Evolutionary conservation across 92 coral and sea anemone genomes (phyloP).

Genomic region (Zoanthus gigantus): DNA sequence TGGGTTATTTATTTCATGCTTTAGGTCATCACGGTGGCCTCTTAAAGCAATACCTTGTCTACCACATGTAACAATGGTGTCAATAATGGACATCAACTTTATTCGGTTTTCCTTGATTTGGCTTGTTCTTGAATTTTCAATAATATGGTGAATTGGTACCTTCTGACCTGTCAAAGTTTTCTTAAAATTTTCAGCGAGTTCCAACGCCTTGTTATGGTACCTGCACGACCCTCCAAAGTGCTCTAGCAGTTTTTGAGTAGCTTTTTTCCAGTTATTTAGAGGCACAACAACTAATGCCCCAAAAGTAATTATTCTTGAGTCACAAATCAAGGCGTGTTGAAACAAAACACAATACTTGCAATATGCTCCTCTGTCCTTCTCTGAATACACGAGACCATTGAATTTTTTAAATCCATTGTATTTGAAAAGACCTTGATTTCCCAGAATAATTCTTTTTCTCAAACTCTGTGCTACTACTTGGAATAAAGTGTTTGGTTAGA

Average conservation of each 20-base stretch:
- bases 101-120: conserved; percentile 50
- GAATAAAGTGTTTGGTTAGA: conserved; percentile 51
- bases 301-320: conserved; percentile 40
- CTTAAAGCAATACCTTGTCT: conserved; percentile 47
- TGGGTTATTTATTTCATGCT: conserved; percentile 36
- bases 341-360: not conserved
- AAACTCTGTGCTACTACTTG: conserved; percentile 37
- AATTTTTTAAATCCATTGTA: conserved; percentile 32
- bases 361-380: no score
- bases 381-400: conserved; percentile 43
- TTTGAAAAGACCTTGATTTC: conserved; percentile 43
- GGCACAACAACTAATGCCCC: conserved; percentile 35
- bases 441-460: conserved; percentile 18
- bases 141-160: conserved; percentile 41
- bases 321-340: not conserved
- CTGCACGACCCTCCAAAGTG: not conserved
- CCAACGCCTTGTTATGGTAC: conserved; percentile 43
- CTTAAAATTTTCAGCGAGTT: conserved; percentile 38
- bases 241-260: not conserved
- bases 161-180: conserved; percentile 46
- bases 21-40: conserved; percentile 57
- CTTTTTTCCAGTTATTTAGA: conserved; percentile 20
- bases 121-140: conserved; percentile 31
- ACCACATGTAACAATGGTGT: conserved; percentile 50
- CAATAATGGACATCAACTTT: conserved; percentile 45